These are phyloP conservation scores for Alectoris magna DNA, from an alignment of 2,797 vertebrate species.

Conservation along the genomic window DNA sequence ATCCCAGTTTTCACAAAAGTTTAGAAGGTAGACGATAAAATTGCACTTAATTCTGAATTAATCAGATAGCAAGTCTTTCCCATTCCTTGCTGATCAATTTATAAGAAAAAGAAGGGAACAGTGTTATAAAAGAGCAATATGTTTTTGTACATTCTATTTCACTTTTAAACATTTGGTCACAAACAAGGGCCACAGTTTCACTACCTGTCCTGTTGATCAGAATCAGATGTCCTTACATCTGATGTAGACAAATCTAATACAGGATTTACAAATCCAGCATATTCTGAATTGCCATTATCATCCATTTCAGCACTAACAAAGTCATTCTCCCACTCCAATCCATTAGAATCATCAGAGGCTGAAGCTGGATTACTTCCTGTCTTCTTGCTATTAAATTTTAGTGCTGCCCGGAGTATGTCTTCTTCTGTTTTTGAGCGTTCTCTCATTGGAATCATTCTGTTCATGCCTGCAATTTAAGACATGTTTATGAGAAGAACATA, in stretches of 20 bases:
- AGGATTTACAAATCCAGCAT: constrained; percentile 91
- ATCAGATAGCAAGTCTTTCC: constrained; percentile 24
- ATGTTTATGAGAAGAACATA: rapidly evolving
- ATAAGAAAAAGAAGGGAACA: background rate
- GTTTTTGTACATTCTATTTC: constrained; percentile 21
- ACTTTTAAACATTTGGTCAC: constrained; percentile 34
- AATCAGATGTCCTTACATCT: constrained; percentile 49
- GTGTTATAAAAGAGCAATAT: background rate
- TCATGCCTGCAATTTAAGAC: constrained; percentile 86
- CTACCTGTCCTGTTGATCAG: constrained; percentile 81
- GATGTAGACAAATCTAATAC: constrained; percentile 85
- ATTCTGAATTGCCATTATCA: constrained; percentile 88
- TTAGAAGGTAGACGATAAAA: constrained; percentile 77
- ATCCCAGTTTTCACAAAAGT: constrained; percentile 62
- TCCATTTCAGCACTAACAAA: constrained; percentile 91
- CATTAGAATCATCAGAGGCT: constrained; percentile 91
- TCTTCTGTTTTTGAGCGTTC: constrained; percentile 96
- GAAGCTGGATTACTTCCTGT: constrained; percentile 87
- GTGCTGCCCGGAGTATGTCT: constrained; percentile 92
- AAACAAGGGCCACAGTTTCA: background rate
- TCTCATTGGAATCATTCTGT: constrained; percentile 87
- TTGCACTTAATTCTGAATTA: constrained; percentile 80
- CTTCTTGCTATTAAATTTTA: constrained; percentile 81
- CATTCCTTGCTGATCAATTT: background rate
- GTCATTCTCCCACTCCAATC: constrained; percentile 97